Evolutionary conservation across 1,140 invertebrate species (phyloP), one percentile per base, ranked within the genome.

Genomic region (Steinernema khuongi): DNA sequence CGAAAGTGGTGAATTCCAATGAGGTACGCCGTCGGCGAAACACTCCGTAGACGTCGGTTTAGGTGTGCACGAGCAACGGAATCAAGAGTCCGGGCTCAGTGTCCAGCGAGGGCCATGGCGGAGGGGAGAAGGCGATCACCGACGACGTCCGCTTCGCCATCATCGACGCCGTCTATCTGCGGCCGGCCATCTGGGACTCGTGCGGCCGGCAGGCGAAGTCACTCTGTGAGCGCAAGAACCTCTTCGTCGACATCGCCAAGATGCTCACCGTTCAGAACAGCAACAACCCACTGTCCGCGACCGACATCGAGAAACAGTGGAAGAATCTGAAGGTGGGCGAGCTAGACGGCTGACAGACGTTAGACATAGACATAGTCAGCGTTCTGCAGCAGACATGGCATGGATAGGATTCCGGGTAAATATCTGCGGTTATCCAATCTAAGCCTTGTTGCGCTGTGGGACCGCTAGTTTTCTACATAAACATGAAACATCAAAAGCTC

Each of bases 281-380:
- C 2, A 22, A 33, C 11, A 18, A 31, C 67, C 7, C 18, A n/a
- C 7, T 68, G 11, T 14, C 67, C 29, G 32, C 67, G 11, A 33
- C 4, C 29, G 67, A 68, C 22, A 22, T 68, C 18, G 67, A 68
- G 32, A 68, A 68, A 29, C 67, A 68, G 67, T 68, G 67, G 67
- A 68, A 68, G 32, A 68, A 68, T 68, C 22, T 68, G 32, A 68
- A 68, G 67, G 67, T 68, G 7, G 2, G 50, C 19, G 4, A 30
- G 11, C 11, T 68, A 67, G 7, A 22, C 14, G 19, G 2, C n/a
- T 68, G 17, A n/a, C n/a, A n/a, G n/a, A n/a, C n/a, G n/a, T n/a
- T n/a, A n/a, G n/a, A n/a, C n/a, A n/a, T n/a, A n/a, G n/a, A n/a
- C n/a, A n/a, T n/a, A n/a, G n/a, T n/a, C n/a, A n/a, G n/a, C n/a